Conservation (phyloP, 2,113 vertebrate genomes). For the Aegithalos caudatus region DNA sequence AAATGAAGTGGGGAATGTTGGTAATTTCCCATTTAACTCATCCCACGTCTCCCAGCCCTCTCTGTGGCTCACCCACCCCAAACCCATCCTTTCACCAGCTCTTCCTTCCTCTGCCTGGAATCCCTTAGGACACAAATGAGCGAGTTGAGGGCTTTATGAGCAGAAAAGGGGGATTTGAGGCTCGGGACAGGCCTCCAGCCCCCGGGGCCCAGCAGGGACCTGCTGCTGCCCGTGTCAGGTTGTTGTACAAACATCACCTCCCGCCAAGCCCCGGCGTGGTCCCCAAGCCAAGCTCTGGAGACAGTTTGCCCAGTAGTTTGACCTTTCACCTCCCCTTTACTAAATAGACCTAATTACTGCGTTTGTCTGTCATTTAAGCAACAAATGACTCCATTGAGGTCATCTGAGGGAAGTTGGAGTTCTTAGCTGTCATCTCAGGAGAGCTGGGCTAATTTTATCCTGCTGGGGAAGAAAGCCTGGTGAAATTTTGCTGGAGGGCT, state of each 20-base stretch:
- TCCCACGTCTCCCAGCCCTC: not conserved
- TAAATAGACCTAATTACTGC: conserved; percentile 91
- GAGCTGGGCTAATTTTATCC: conserved; percentile 67
- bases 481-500: conserved; percentile 41
- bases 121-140: not conserved
- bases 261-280: conserved; percentile 27
- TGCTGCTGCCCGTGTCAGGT: conserved; percentile 12
- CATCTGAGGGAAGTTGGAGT: conserved; percentile 61
- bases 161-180: not conserved
- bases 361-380: conserved; percentile 89
- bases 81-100: not conserved
- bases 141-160: not conserved
- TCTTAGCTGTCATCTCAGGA: conserved; percentile 59
- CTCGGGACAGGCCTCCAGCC: not conserved
- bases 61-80: not conserved
- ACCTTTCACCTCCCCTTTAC: conserved; percentile 85
- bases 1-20: not conserved
- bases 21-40: not conserved
- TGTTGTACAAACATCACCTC: conserved; percentile 62
- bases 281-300: conserved; percentile 76
- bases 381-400: conserved; percentile 86
- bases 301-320: conserved; percentile 77
- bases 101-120: not conserved
- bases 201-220: not conserved
- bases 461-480: conserved; percentile 59